These are phyloP conservation scores for Drosophila rellima DNA, from an alignment of 2,888 invertebrate genomes.

Conservation along the genomic window DNA sequence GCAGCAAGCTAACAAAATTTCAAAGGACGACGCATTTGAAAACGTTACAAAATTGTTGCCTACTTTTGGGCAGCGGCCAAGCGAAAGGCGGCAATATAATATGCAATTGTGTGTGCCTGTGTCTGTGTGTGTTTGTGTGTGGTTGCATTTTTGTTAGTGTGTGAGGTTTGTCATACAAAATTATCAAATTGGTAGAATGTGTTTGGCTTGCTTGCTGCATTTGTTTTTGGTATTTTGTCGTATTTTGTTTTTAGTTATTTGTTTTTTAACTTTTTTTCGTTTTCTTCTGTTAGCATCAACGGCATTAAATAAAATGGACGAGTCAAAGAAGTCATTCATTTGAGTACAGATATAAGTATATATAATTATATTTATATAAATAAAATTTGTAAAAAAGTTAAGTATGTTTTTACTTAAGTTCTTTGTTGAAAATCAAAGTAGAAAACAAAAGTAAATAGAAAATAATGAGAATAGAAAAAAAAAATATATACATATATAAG, in stretches of 20 bases:
- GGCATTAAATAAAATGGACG: constrained; percentile 85
- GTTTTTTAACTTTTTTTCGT: constrained; percentile 59
- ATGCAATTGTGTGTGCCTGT: constrained; percentile 40
- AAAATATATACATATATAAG: constrained; percentile 16
- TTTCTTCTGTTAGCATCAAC: constrained; percentile 84
- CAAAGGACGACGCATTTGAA: constrained; percentile 15
- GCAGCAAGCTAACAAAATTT: constrained; percentile 51
- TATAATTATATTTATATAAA: constrained; percentile 59
- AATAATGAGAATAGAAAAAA: constrained; percentile 37
- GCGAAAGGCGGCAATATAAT: constrained; percentile 24
- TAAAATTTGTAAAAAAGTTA: constrained; percentile 55
- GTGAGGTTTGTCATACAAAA: constrained; percentile 35
- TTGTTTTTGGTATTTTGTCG: constrained; percentile 34
- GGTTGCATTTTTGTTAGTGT: constrained; percentile 28
- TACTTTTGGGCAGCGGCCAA: constrained; percentile 34
- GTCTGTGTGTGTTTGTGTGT: constrained; percentile 15
- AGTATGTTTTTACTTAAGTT: constrained; percentile 41
- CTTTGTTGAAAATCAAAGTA: constrained; percentile 33
- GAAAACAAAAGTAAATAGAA: constrained; percentile 29
- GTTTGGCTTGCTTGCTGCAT: constrained; percentile 62
- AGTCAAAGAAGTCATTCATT: constrained; percentile 86
- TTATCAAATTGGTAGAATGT: constrained; percentile 43
- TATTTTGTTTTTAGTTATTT: constrained; percentile 48
- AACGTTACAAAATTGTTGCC: constrained; percentile 43
- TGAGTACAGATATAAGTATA: constrained; percentile 68